Conservation (phyloP, 1,140 invertebrate genomes). For the Uloborus diversus region DNA sequence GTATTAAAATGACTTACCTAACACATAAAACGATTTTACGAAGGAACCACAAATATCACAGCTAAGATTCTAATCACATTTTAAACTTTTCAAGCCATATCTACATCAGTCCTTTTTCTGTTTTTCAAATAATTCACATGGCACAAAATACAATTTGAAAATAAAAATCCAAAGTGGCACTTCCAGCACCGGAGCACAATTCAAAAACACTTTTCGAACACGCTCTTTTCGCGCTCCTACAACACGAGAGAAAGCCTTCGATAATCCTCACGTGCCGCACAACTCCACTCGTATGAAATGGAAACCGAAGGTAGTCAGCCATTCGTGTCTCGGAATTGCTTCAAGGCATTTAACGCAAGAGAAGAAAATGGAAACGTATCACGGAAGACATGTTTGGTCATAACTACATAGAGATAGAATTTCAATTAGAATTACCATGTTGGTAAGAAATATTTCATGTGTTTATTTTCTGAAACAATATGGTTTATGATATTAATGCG, state of each 20-base stretch:
- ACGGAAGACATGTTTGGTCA: no score
- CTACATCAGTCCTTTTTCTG: background rate
- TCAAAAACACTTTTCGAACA: background rate
- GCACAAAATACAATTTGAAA: background rate
- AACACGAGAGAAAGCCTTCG: background rate
- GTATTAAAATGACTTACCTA: background rate
- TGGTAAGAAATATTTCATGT: no score
- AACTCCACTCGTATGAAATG: conserved; percentile 31
- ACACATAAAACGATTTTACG: background rate
- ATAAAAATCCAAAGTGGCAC: no score
- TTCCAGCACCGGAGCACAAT: background rate
- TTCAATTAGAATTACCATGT: no score
- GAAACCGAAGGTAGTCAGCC: conserved; percentile 8
- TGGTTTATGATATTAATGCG: no score
- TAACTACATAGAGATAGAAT: no score
- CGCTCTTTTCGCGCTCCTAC: background rate
- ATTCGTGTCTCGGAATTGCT: no score
- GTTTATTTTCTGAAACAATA: no score
- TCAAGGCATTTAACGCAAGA: no score
- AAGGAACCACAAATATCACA: conserved; percentile 30
- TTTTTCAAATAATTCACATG: background rate
- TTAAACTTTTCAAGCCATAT: background rate
- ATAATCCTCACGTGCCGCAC: conserved; percentile 9
- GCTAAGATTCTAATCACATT: background rate
- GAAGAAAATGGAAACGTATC: no score